These are phyloP conservation scores for Apogon hyalosoma DNA, from an alignment of 2,797 vertebrate genomes.

Conservation along the genomic window DNA sequence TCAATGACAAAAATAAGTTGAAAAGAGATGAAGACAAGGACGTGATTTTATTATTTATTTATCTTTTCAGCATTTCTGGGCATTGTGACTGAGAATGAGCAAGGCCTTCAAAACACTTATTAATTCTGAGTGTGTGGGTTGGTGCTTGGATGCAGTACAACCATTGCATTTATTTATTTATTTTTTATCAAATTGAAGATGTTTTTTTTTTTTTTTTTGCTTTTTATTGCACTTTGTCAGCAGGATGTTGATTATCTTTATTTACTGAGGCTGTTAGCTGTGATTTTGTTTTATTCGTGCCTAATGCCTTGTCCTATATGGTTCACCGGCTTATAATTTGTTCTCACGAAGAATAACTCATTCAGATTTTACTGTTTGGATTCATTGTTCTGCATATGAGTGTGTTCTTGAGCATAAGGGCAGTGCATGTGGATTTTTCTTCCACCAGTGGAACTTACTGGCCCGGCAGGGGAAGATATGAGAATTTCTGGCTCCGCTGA, in stretches of 20 bases:
- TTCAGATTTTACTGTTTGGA: neutral
- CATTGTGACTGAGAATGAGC: slow-evolving; percentile 27
- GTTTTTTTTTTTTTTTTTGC: neutral
- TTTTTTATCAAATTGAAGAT: slow-evolving; percentile 17
- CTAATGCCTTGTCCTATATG: no score
- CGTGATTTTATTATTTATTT: slow-evolving; percentile 18
- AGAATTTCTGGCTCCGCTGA: slow-evolving; percentile 54
- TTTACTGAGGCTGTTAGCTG: neutral
- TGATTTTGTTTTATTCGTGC: neutral
- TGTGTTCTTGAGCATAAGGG: slow-evolving; percentile 16
- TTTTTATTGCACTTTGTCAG: slow-evolving; percentile 6
- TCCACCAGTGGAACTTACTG: slow-evolving; percentile 49
- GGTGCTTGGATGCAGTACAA: slow-evolving; percentile 16
- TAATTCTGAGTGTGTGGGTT: slow-evolving; percentile 11
- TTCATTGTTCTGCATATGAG: neutral
- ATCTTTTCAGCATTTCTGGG: slow-evolving; percentile 37
- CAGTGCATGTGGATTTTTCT: slow-evolving; percentile 36
- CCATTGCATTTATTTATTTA: slow-evolving; percentile 10
- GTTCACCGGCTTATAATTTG: no score
- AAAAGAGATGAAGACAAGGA: slow-evolving; percentile 31
- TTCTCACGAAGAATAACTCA: no score
- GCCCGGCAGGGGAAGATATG: slow-evolving; percentile 58
- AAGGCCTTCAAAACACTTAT: slow-evolving; percentile 40
- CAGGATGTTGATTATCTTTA: slow-evolving; percentile 3
- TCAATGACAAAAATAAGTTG: slow-evolving; percentile 39